Conservation (phyloP, 2,113 vertebrate genomes). For the Parus major region DNA sequence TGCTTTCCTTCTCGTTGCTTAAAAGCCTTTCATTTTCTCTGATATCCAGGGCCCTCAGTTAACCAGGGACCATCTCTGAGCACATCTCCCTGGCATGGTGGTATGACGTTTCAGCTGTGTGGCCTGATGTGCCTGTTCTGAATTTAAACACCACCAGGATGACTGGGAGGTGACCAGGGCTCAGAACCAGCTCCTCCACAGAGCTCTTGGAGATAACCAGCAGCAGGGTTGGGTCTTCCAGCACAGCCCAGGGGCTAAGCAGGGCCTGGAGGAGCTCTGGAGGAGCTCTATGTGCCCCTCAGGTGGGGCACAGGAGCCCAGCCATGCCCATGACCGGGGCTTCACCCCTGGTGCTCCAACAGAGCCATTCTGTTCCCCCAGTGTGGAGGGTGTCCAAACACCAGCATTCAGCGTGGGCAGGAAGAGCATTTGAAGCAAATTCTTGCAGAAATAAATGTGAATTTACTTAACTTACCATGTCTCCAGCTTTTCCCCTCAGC, state of each 20-base stretch:
- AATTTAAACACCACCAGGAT: neutral
- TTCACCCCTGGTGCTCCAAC: constrained; percentile 55
- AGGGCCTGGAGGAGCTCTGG: neutral
- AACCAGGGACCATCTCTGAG: neutral
- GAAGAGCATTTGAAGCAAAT: constrained; percentile 66
- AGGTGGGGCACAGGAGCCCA: neutral
- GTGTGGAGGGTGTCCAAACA: constrained; percentile 54
- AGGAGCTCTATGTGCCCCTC: neutral
- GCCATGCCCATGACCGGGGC: constrained; percentile 32
- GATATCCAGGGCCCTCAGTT: neutral
- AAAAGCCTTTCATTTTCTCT: constrained; percentile 41
- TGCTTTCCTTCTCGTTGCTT: constrained; percentile 59
- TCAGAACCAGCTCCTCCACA: neutral
- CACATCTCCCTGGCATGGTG: neutral
- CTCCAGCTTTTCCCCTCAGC: constrained; percentile 62
- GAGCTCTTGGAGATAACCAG: neutral
- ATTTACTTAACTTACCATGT: constrained; percentile 74
- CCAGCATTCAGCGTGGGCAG: constrained; percentile 50
- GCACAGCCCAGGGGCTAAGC: neutral
- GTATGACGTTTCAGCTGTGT: neutral
- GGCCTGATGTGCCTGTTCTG: neutral
- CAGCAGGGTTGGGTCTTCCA: neutral
- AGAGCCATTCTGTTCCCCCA: constrained; percentile 52
- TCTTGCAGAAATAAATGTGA: constrained; percentile 71
- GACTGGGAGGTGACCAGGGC: neutral